Percentiles rank a stretch among this genome's conserved stretches.
Evolutionary conservation across 2,888 invertebrate species (phyloP).

Genomic region (Luperina testacea): DNA sequence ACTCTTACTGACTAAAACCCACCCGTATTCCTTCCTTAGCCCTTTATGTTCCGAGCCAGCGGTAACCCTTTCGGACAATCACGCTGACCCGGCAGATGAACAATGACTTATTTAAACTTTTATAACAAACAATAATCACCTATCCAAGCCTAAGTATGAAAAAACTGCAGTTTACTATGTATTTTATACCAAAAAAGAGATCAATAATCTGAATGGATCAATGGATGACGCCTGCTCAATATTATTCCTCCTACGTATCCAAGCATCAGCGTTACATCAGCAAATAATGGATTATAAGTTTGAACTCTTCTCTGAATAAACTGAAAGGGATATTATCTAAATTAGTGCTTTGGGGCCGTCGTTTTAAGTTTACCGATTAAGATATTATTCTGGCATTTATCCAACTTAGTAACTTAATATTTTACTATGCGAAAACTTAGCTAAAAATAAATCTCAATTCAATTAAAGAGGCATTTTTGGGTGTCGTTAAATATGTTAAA

Average conservation of each 20-base stretch:
- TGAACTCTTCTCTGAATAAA: slow-evolving; percentile 28
- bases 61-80: too few relatives aligned
- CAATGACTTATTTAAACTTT: not conserved
- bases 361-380: slow-evolving; percentile 1
- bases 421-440: not conserved
- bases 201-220: not conserved
- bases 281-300: slow-evolving; percentile 32
- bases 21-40: too few relatives aligned
- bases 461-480: not conserved
- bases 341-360: slow-evolving; percentile 1
- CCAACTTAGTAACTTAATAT: not conserved
- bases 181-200: not conserved
- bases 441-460: not conserved
- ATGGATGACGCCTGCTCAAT: not conserved
- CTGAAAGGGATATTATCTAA: slow-evolving; percentile 33
- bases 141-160: not conserved
- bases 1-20: too few relatives aligned
- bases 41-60: too few relatives aligned
- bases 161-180: not conserved
- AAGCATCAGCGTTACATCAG: slow-evolving; percentile 7
- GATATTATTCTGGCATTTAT: not conserved
- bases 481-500: too few relatives aligned
- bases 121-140: not conserved
- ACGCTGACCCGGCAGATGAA: not conserved
- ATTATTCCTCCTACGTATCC: slow-evolving; percentile 15